phyloP scores from a whole-genome alignment of 2,888 invertebrate species.

The Drosophila anomelani region DNA sequence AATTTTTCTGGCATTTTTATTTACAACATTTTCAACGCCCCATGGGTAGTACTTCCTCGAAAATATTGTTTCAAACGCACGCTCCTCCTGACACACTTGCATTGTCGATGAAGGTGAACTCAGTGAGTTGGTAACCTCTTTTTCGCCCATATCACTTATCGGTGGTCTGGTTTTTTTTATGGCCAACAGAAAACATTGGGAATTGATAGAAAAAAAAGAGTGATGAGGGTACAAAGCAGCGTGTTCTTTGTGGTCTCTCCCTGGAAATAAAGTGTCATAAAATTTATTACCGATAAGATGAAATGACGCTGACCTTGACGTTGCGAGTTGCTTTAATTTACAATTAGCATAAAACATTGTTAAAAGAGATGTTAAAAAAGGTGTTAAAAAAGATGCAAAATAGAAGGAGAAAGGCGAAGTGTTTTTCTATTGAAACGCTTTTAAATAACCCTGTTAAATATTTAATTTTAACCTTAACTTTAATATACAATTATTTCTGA shows the following conservation, averaged over 20 bases:
- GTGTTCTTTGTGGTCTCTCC: constrained; percentile 33
- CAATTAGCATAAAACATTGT: constrained; percentile 17
- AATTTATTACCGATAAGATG: constrained; percentile 38
- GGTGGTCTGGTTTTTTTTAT: constrained; percentile 18
- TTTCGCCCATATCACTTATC: constrained; percentile 1
- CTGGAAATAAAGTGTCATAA: constrained; percentile 17
- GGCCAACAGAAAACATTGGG: constrained; percentile 7
- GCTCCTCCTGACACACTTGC: constrained; percentile 47
- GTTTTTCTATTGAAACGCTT: background rate
- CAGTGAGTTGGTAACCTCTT: constrained; percentile 11
- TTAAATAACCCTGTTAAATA: background rate
- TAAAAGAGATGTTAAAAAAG: too few species aligned
- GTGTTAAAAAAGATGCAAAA: background rate
- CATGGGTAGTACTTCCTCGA: constrained; percentile 14
- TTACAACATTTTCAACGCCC: constrained; percentile 29
- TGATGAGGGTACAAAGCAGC: background rate
- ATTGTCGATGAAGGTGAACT: background rate
- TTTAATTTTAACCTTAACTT: too few species aligned
- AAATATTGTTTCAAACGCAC: constrained; percentile 13
- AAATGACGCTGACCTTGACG: constrained; percentile 31
- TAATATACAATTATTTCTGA: too few species aligned
- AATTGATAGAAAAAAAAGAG: background rate
- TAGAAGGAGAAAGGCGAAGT: too few species aligned
- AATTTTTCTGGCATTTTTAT: constrained; percentile 37
- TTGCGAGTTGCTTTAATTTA: background rate